A percentile compares a stretch with the other conserved stretches of the same genome.
Evolutionary conservation across 2,113 vertebrate species (phyloP).

Genomic region (Pogona vitticeps): DNA sequence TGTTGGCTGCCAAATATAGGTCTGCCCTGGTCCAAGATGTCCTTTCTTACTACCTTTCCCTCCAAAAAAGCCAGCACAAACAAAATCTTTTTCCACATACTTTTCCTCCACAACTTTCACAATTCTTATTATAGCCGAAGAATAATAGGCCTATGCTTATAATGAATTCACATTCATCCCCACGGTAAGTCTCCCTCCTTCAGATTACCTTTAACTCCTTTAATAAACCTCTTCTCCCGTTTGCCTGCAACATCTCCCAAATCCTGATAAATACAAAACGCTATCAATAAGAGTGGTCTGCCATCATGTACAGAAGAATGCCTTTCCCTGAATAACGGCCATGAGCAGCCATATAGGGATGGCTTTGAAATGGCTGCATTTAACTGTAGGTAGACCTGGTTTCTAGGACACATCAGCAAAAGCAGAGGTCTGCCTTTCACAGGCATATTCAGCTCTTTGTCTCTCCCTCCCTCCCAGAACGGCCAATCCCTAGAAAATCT

Average conservation of each 20-base stretch:
- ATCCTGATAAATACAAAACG: neutral
- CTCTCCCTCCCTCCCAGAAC: neutral
- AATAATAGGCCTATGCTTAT: neutral
- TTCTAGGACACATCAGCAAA: neutral
- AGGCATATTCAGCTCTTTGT: neutral
- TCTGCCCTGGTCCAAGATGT: neutral
- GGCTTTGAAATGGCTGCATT: too few relatives aligned
- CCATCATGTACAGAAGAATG: neutral
- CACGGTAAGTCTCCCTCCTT: neutral
- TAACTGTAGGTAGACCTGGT: neutral
- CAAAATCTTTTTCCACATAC: neutral
- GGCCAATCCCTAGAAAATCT: neutral
- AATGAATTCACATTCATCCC: neutral
- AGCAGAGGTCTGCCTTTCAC: neutral
- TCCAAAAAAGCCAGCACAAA: neutral
- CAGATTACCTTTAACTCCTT: neutral
- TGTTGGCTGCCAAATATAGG: neutral
- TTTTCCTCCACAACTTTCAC: neutral
- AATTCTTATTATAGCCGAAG: neutral
- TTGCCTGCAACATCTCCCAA: neutral
- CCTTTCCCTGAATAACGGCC: neutral
- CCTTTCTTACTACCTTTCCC: neutral
- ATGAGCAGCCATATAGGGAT: neutral
- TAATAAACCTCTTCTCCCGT: neutral
- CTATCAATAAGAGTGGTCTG: neutral